Evolutionary conservation across 2,113 vertebrate genomes (phyloP).

Genomic region (Arizona elegans): DNA sequence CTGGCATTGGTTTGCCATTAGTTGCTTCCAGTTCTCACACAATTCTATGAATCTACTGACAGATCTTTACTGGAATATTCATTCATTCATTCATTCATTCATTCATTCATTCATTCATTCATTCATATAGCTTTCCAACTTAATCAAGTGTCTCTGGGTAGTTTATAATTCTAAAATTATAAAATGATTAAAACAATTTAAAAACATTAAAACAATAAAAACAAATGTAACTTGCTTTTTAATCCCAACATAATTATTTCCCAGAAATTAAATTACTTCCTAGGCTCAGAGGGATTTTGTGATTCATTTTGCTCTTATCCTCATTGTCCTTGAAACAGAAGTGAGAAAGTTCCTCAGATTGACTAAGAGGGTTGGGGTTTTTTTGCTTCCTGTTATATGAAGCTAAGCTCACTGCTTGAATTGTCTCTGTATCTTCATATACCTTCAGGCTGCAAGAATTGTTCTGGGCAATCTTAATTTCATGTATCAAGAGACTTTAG

Average conservation of each 20-base stretch:
- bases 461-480: not conserved
- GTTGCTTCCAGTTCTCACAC: not conserved
- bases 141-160: not conserved
- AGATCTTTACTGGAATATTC: not conserved
- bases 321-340: not conserved
- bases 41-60: not conserved
- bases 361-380: not conserved
- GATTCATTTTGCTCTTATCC: not conserved
- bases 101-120: not conserved
- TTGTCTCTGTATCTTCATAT: not conserved
- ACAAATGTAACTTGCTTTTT: not conserved
- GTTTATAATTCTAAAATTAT: not conserved
- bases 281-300: not conserved
- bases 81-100: not conserved
- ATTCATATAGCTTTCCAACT: not conserved
- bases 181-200: not conserved
- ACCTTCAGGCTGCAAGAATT: not conserved
- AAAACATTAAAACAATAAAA: not conserved
- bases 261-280: not conserved
- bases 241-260: not conserved
- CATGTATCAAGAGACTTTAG: not conserved
- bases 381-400: not conserved
- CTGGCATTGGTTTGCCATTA: not conserved
- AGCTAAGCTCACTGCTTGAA: not conserved
- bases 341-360: not conserved